Percentiles rank a stretch among this genome's conserved stretches.
Conservation (phyloP, 2,888 invertebrate genomes). For the Campoplex nolae region DNA sequence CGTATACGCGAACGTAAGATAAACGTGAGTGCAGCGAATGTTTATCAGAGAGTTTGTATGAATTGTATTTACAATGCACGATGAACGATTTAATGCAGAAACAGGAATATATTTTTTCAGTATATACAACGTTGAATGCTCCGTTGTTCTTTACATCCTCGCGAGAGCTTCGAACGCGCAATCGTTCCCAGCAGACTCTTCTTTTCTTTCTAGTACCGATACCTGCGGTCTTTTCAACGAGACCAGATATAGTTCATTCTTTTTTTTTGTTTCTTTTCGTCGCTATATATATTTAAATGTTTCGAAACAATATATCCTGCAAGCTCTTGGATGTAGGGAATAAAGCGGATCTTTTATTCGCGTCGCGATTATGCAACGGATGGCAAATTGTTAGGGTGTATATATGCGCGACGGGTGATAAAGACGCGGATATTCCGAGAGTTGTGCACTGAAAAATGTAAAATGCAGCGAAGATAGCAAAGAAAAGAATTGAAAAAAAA, state of each 20-base stretch:
- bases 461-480: slow-evolving; percentile 9
- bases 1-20: no score
- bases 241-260: slow-evolving; percentile 2
- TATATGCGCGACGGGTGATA: slow-evolving; percentile 24
- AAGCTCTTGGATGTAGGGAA: not conserved
- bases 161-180: slow-evolving; percentile 53
- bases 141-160: not conserved
- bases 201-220: slow-evolving; percentile 50
- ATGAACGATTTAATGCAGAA: slow-evolving; percentile 8
- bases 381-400: slow-evolving; percentile 24
- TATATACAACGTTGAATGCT: not conserved
- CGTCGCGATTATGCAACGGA: slow-evolving; percentile 47
- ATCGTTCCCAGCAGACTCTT: slow-evolving; percentile 61
- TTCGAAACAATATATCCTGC: slow-evolving; percentile 33
- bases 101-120: slow-evolving; percentile 25
- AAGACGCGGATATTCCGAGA: slow-evolving; percentile 39
- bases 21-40: not conserved
- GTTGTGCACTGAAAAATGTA: not conserved
- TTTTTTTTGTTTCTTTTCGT: slow-evolving; percentile 7
- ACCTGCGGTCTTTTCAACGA: slow-evolving; percentile 45
- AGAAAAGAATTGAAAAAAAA: not conserved
- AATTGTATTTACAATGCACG: slow-evolving; percentile 30
- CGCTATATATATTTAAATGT: slow-evolving; percentile 12
- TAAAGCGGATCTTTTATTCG: slow-evolving; percentile 53
- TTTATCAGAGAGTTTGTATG: slow-evolving; percentile 33